Evolutionary conservation across 2,888 invertebrate species (phyloP), one percentile per base, ranked within the genome.

Genomic region (Heliconius cydno): DNA sequence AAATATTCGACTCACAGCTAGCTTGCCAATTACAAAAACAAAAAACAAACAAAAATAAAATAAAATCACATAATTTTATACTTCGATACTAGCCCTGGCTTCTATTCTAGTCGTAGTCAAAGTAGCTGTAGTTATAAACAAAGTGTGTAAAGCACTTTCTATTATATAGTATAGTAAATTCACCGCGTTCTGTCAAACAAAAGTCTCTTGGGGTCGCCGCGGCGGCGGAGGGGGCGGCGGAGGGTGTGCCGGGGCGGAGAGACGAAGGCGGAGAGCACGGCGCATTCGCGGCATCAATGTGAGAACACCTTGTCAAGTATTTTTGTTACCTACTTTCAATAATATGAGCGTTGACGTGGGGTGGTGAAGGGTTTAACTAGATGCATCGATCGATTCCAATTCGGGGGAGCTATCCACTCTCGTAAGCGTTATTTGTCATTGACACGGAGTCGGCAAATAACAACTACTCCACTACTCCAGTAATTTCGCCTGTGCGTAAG

Each of bases 241-340:
- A 5, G 68, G 68, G 25, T n/a, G 70, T 2, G 70, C 0, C n/a
- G 41, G 70, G 15, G 15, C 13, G 41, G 74, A 19, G 76, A 83
- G 81, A 63, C 78, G 79, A 76, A 77, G 66, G 66, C 78, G 79
- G 78, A 79, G 72, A 79, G 77, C 60, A 34, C 72, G 15, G 19
- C 57, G 72, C 70, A 70, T 41, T 25, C 70, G 41, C 15, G 60
- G 72, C 52, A 30, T 34, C 60, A 60, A 34, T 9, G n/a, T 73
- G 60, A 73, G n/a, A 3, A 57, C 15, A 60, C 34, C n/a, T 57
- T 73, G 12, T 34, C n/a, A 60, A 60, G 7, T 52, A 72, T 30
- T 13, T 3, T 28, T 46, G n/a, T 28, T 46, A 28, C 28, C 28
- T 6, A 28, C 28, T 28, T 28, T 65, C n/a, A n/a, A n/a, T 60